Percentiles rank a stretch among this genome's conserved stretches.
Evolutionary conservation across 2,888 invertebrate species (phyloP).

Genomic region (Chymomyza procnemis): DNA sequence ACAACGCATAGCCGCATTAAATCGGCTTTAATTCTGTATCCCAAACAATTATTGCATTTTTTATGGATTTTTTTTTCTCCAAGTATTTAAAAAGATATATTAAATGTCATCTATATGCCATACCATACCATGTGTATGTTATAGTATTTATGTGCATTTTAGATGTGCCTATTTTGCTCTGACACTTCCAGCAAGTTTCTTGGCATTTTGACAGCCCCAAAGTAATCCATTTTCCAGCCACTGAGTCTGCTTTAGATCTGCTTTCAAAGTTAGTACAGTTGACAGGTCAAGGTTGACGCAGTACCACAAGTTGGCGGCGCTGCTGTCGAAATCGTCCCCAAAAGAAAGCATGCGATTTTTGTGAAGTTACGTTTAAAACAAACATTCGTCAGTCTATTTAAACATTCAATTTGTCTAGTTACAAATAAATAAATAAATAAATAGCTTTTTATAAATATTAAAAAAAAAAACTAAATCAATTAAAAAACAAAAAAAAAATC

Average conservation of each 20-base stretch:
- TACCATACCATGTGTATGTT: no score
- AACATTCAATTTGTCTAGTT: conserved; percentile 66
- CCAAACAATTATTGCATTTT: no score
- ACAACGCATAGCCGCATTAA: no score
- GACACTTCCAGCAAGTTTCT: neutral
- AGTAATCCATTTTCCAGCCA: neutral
- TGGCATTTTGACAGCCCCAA: neutral
- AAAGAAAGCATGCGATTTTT: neutral
- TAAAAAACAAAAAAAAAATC: conserved; percentile 33
- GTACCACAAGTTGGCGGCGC: neutral
- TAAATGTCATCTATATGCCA: no score
- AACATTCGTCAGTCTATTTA: conserved; percentile 73
- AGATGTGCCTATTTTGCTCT: no score
- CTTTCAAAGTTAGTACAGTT: neutral
- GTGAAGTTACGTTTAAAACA: conserved; percentile 40
- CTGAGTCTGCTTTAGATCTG: neutral
- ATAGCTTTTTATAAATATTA: conserved; percentile 60
- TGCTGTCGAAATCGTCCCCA: neutral
- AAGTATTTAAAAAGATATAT: no score
- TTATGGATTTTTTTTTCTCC: no score
- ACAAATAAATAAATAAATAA: conserved; percentile 57
- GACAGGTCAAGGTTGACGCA: neutral
- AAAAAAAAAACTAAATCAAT: conserved; percentile 30
- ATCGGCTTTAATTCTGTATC: no score
- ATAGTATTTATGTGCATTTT: no score